Evolutionary conservation across 2,797 vertebrate genomes (phyloP), one percentile per base, ranked within the genome.

Genomic region (Cossypha caffra): DNA sequence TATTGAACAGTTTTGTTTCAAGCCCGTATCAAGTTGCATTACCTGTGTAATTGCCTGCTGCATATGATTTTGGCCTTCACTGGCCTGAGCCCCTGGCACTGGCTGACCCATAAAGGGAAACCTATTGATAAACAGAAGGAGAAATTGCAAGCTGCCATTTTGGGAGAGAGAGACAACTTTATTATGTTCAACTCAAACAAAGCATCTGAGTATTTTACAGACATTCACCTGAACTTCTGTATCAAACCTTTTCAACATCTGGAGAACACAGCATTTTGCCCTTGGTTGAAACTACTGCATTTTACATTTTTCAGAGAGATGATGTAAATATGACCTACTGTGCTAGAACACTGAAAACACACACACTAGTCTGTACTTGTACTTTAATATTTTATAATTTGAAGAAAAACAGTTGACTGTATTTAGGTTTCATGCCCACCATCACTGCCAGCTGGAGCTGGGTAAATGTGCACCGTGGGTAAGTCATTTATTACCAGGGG

Each of bases 21-120:
- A 55, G 15, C 10, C 64, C 1, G 0, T 20, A 59, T 29, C 18
- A 47, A 87, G 57, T 38, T 74, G n/a, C 35, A 83, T 95, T 99
- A 99, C 99, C 99, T 99, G 99, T 86, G 98, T 79, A 88, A 98
- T 92, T 50, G 98, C 97, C 97, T 99, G 99, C 10, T 98, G 99
- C 85, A 98, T 98, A 69, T 98, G 95, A 40, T 97, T 98, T 91
- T 98, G 97, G 86, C 96, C 98, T 90, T 99, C 99, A 38, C 94
- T 96, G 73, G 78, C 96, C 75, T 98, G 98, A 58, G 98, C 47
- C 16, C 97, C 98, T 13, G 98, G 92, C 23, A 95, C 87, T 12
- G 98, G 89, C 61, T 98, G 98, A 93, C 98, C 98, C 94, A 97
- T 98, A 72, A 98, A 98, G 61, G 99, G 98, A 98, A 99, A 99